Evolutionary conservation across 2,888 invertebrate genomes (phyloP), one percentile per base, ranked within the genome.

Genomic region (Hydrotaea cyrtoneurina): DNA sequence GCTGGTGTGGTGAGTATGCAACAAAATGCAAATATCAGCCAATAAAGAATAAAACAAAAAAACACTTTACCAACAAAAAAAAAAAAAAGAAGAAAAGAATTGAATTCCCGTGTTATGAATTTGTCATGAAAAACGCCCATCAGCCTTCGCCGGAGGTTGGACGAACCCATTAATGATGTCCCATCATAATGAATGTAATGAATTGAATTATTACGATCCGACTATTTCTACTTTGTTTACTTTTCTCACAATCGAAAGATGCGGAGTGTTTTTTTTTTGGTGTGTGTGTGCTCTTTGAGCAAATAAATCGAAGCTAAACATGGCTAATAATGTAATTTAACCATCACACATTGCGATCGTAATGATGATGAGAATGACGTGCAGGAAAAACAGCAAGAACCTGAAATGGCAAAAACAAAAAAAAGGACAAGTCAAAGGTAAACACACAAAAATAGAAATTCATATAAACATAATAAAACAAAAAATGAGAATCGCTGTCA

Each of bases 281-380:
- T n/a, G n/a, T n/a, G n/a, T n/a, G n/a, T n/a, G n/a, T 73, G 11
- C 46, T 77, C 79, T 82, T 85, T 82, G 72, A 69, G 69, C 77
- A 82, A 85, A 79, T 77, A 73, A 85, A 82, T 74, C 82, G 39
- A 75, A 74, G 79, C 72, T 69, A 76, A 78, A 84, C 78, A 83
- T 59, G 73, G 82, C 85, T 79, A 79, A 85, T 72, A 71, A 77
- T 74, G 53, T 77, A 82, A 85, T 85, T 77, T 82, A 39, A 62
- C 69, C 73, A 46, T 80, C 31, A 36, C 26, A 62, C 39, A 57
- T 62, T 50, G 50, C 55, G 31, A 39, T 39, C 7, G 39, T 39
- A 8, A 31, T 59, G 59, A 5, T 26, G 13, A 26, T 11, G 13
- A 59, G 8, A 23, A 3, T 59, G 23, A 5, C 15, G 31, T n/a